A percentile compares a stretch with the other conserved stretches of the same genome.
phyloP scores from a whole-genome alignment of 2,113 vertebrate species.

The Taurulus bubalis region DNA sequence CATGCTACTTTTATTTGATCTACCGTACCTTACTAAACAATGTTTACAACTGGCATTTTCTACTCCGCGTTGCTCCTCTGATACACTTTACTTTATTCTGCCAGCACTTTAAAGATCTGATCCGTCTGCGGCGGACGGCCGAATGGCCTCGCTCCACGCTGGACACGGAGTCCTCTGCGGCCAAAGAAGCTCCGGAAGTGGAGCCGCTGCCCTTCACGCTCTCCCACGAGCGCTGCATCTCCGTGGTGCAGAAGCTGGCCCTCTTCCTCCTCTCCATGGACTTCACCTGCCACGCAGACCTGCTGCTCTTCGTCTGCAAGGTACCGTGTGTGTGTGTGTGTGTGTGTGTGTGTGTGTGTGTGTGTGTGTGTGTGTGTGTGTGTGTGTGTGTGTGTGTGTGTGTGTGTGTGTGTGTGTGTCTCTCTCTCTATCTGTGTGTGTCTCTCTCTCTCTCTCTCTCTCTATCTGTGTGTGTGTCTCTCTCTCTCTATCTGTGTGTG shows the following conservation, averaged over 20 bases:
- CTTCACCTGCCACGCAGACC: constrained; percentile 98
- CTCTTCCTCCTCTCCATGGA: constrained; percentile 99
- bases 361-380: too few relatives aligned
- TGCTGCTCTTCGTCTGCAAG: constrained; percentile 98
- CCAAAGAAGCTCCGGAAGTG: constrained; percentile 95
- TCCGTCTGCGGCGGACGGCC: constrained; percentile 95
- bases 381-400: too few relatives aligned
- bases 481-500: too few relatives aligned
- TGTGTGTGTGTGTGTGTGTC: too few relatives aligned
- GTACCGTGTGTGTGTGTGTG: too few relatives aligned
- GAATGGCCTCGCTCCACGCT: constrained; percentile 97
- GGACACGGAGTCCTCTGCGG: constrained; percentile 91
- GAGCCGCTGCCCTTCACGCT: constrained; percentile 97
- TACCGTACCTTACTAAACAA: background rate
- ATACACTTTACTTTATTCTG: too few relatives aligned
- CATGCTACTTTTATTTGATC: background rate
- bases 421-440: too few relatives aligned
- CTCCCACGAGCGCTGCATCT: constrained; percentile 97
- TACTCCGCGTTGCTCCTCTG: background rate
- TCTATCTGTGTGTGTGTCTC: too few relatives aligned
- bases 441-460: too few relatives aligned
- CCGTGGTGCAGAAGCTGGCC: constrained; percentile 96
- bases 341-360: too few relatives aligned
- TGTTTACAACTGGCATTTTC: background rate
- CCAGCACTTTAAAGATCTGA: constrained; percentile 99